Evolutionary conservation across 2,797 vertebrate species (phyloP).

Genomic region (Poecile montanus): DNA sequence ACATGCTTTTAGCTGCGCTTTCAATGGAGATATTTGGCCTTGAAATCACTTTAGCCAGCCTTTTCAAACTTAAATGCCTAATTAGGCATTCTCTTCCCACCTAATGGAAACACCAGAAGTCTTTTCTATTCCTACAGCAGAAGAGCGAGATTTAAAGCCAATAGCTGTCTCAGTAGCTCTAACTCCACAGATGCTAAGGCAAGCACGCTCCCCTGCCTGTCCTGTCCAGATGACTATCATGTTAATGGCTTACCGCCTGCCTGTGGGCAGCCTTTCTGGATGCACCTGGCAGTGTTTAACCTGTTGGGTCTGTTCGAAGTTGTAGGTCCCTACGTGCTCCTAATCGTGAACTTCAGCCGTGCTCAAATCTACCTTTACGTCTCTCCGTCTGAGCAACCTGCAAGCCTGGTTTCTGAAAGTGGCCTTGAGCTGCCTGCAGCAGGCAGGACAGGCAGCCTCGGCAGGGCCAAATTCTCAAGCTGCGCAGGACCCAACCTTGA

Average conservation of each 20-base stretch:
- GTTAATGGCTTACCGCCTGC: neutral
- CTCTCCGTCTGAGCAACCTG: neutral
- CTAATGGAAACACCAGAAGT: neutral
- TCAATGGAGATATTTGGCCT: neutral
- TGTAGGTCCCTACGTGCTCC: neutral
- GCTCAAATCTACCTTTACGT: neutral
- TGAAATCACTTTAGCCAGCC: neutral
- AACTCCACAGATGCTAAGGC: neutral
- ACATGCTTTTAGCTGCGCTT: neutral
- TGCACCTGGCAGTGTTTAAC: neutral
- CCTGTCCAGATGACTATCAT: slow-evolving; percentile 25
- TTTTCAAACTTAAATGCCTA: neutral
- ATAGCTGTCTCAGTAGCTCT: neutral
- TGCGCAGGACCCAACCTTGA: neutral
- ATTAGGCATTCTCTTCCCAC: neutral
- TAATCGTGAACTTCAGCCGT: neutral
- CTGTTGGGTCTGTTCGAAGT: neutral
- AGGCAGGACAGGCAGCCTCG: neutral
- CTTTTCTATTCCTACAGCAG: neutral
- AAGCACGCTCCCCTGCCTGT: neutral
- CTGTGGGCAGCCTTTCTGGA: neutral
- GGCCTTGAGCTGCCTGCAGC: neutral
- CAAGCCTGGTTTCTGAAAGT: neutral
- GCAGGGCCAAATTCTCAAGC: neutral
- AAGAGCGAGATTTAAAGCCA: neutral